Conservation (phyloP, 2,888 invertebrate species). For the Dendrolimus pini region DNA sequence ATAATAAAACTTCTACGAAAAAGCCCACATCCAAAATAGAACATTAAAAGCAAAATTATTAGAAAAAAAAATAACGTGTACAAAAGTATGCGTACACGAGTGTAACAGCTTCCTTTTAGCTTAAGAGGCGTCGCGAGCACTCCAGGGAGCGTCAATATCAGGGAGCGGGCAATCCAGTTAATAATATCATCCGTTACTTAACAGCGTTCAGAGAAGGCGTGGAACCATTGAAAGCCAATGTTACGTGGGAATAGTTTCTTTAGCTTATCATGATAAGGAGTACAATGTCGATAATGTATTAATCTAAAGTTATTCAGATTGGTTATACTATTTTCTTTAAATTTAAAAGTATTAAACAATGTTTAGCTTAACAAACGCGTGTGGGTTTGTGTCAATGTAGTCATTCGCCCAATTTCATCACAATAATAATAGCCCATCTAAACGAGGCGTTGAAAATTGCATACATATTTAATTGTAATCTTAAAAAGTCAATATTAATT, state of each 20-base stretch:
- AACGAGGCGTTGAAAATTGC: slow-evolving; percentile 1
- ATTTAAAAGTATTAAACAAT: slow-evolving; percentile 26
- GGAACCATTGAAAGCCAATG: slow-evolving; percentile 10
- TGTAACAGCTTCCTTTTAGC: slow-evolving; percentile 33
- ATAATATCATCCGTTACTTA: slow-evolving; percentile 8
- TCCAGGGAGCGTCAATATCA: slow-evolving; percentile 29
- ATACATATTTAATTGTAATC: neutral
- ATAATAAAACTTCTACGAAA: slow-evolving; percentile 46
- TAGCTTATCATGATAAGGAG: no score
- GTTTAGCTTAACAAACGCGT: slow-evolving; percentile 53
- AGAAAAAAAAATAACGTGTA: slow-evolving; percentile 38
- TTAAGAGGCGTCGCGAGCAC: slow-evolving; percentile 42
- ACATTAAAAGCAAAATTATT: slow-evolving; percentile 56
- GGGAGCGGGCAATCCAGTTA: slow-evolving; percentile 15
- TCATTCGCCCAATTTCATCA: slow-evolving; percentile 15
- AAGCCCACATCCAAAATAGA: slow-evolving; percentile 70
- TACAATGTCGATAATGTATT: no score
- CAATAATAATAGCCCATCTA: neutral
- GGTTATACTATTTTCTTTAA: slow-evolving; percentile 7
- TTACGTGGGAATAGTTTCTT: no score
- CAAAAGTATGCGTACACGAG: slow-evolving; percentile 28
- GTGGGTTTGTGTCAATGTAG: slow-evolving; percentile 74
- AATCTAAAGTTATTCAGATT: neutral
- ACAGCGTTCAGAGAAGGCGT: slow-evolving; percentile 43
- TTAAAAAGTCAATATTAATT: neutral